phyloP scores from a whole-genome alignment of 2,113 vertebrate genomes.

The Xiphophorus maculatus region DNA sequence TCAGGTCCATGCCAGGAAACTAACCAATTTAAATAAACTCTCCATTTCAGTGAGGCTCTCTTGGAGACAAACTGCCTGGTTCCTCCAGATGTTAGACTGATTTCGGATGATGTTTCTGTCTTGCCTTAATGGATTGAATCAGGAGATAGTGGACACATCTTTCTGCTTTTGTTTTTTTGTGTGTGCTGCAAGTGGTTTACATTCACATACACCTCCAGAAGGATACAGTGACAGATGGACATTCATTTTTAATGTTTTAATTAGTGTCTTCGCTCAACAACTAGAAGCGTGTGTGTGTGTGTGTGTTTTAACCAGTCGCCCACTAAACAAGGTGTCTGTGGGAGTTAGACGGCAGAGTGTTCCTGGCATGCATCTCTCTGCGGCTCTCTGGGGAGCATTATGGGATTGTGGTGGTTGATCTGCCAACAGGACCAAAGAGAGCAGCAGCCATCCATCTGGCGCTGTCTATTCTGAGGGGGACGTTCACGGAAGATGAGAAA shows the following conservation, averaged over 20 bases:
- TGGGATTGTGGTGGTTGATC: constrained; percentile 51
- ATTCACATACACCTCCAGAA: constrained; percentile 34
- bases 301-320: constrained; percentile 47
- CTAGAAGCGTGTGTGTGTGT: constrained; percentile 32
- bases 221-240: constrained; percentile 67
- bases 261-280: constrained; percentile 56
- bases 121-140: constrained; percentile 46
- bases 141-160: constrained; percentile 28
- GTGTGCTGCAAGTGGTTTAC: constrained; percentile 18
- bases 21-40: not conserved
- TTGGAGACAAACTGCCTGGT: not conserved
- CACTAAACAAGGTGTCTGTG: constrained; percentile 69
- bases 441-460: constrained; percentile 74
- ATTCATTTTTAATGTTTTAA: constrained; percentile 69
- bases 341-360: constrained; percentile 63
- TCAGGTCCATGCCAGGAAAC: too few relatives aligned
- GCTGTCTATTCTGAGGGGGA: constrained; percentile 56
- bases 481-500: constrained; percentile 54
- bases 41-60: not conserved
- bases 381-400: constrained; percentile 61
- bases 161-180: constrained; percentile 19
- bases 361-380: constrained; percentile 64
- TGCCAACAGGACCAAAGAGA: constrained; percentile 73
- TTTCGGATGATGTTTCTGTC: constrained; percentile 3
- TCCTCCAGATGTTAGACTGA: not conserved